These are phyloP conservation scores for Pantherophis vulpinus DNA, from an alignment of 2,797 vertebrate species.

Conservation along the genomic window DNA sequence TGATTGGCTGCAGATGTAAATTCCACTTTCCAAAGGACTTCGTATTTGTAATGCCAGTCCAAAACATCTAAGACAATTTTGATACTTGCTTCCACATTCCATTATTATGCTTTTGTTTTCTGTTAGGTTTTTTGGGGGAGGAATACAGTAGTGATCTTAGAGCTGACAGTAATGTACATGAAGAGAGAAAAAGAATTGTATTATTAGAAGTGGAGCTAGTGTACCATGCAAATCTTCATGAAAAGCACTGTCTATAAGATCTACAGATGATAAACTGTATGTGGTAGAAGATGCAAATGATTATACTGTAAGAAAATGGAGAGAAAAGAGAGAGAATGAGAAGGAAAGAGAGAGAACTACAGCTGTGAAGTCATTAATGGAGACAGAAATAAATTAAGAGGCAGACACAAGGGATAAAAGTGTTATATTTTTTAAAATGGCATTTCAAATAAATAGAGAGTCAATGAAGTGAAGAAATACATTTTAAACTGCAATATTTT, in stretches of 20 bases:
- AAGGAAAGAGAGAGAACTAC: not conserved
- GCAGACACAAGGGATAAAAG: constrained; percentile 4
- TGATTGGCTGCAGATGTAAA: not conserved
- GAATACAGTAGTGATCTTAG: not conserved
- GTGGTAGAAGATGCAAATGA: constrained; percentile 9
- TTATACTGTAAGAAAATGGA: not conserved
- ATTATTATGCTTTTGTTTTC: constrained; percentile 8
- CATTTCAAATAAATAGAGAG: constrained; percentile 34
- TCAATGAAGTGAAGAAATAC: constrained; percentile 26
- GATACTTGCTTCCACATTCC: not conserved
- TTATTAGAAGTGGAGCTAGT: constrained; percentile 9
- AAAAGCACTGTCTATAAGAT: constrained; percentile 32
- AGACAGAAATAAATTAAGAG: constrained; percentile 24
- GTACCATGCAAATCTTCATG: not conserved
- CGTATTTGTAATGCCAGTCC: not conserved
- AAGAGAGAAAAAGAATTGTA: not conserved
- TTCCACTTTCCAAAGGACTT: not conserved
- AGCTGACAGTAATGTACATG: not conserved
- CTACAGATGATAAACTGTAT: constrained; percentile 25
- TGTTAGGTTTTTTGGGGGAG: not conserved
- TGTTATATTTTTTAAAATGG: constrained; percentile 13
- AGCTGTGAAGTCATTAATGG: constrained; percentile 29
- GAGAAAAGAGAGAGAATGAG: not conserved
- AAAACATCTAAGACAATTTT: constrained; percentile 3
- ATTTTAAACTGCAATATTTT: constrained; percentile 20